Evolutionary conservation across 2,113 vertebrate species (phyloP), one percentile per base, ranked within the genome.

Genomic region (Tupaia tana): DNA sequence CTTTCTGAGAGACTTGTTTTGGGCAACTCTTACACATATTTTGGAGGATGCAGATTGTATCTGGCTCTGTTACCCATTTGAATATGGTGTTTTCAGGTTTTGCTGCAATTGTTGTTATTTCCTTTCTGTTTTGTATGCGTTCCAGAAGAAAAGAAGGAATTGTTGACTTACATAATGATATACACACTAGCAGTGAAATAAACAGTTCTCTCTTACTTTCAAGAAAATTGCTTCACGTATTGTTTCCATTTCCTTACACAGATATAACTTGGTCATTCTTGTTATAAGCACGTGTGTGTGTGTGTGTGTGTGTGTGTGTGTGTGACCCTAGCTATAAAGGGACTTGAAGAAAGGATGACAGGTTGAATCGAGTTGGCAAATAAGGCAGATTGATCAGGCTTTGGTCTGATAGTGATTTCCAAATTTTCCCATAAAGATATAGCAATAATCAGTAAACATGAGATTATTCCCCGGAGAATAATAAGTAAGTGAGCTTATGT

Each of bases 391-490:
- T 43, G 31, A 18, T 75, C 78, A 74, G n/a, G 54, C 25, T 96
- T 94, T 84, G 69, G 61, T 34, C 73, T 88, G 70, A 75, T 94
- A 67, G 73, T 93, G 67, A 20, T 84, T 90, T 95, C 93, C 81
- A 91, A 86, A 71, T 11, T 73, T 93, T 64, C 25, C 25, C 12
- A 78, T 75, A 43, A 91, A 91, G 87, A 73, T 22, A 31, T 14
- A 31, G 15, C 79, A 85, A 75, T 90, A 89, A 92, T 66, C 27
- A 74, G 8, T 61, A 90, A 92, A 70, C 8, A 67, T 6, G 86
- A 88, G 88, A 69, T 34, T 29, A 10, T 59, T 6, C 15, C 52
- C n/a, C 4, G 52, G 71, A 95, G 31, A 61, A 92, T 80, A 69
- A 64, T 71, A 92, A 43, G 9, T 56, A 73, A 58, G 25, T 43